Percentiles rank a stretch among this genome's conserved stretches.
Conservation (phyloP, 2,797 vertebrate species). For the Tiaroga cobitis region DNA sequence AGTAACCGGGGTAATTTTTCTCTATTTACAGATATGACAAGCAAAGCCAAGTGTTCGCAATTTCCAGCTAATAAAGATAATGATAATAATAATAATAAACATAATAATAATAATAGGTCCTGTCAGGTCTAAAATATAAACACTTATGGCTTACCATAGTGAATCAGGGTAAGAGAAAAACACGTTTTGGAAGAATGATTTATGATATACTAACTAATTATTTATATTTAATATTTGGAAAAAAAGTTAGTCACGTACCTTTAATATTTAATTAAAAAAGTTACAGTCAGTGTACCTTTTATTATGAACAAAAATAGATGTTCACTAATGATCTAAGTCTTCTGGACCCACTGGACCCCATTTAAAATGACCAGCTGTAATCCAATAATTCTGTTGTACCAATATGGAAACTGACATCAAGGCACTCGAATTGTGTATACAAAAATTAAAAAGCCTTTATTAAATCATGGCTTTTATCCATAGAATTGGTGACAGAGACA, state of each 20-base stretch:
- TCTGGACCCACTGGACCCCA: not conserved
- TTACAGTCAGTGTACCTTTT: not conserved
- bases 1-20: not conserved
- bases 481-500: no score
- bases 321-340: not conserved
- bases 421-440: no score
- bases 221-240: no score
- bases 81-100: no score
- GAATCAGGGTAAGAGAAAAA: not conserved
- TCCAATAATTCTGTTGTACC: not conserved
- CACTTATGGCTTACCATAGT: not conserved
- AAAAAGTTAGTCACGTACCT: not conserved
- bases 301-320: not conserved
- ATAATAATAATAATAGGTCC: no score
- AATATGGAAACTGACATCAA: not conserved
- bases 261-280: not conserved
- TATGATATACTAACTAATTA: not conserved
- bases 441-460: no score
- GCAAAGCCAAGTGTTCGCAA: not conserved
- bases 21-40: not conserved
- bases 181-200: not conserved
- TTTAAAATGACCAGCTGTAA: not conserved
- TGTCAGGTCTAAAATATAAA: not conserved
- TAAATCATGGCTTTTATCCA: no score
- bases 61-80: not conserved